Evolutionary conservation across 1,140 invertebrate genomes (phyloP), one percentile per base, ranked within the genome.

Genomic region (Bombus turneri): DNA sequence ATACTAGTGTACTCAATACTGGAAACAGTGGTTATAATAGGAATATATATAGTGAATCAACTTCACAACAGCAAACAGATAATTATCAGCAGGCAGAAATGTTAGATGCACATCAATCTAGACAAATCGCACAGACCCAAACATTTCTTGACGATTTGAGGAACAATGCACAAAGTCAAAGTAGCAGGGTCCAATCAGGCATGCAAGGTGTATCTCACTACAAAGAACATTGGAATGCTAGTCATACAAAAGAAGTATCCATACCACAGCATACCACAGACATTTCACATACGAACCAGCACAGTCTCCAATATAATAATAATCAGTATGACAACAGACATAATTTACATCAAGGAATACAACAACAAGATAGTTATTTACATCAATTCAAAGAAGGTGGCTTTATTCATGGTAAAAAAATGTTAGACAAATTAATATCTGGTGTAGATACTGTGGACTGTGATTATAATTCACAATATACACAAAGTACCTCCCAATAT

Each of bases 151-250:
- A 89, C 0, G 74, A 37, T 71, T 57, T 83, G 1, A 41, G 73
- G 18, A 76, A 62, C 0, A 80, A 12, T 34, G 64, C 28, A 1
- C 69, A 86, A 6, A 81, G 72, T 22, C 69, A 71, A 31, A 47
- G 64, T 22, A 47, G 64, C 6, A 18, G 5, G 4, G 37, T 47
- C 53, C 39, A 74, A 68, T 73, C 80, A 73, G 18, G 31, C 13
- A 69, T 34, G 81, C 64, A 43, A 28, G 74, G 76, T 41, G 53
- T 81, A 18, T 43, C 69, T 39, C 87, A 88, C 9, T 89, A 91
- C 18, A 83, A 93, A 71, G 82, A 93, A 79, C 82, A 87, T 4
- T 89, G 87, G 88, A 89, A 82, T 25, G 88, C 92, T 25, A 81
- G 91, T 71, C 86, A 87, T 41, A 78, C 41, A 31, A 88, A 74